Evolutionary conservation across 2,888 invertebrate genomes (phyloP).

Genomic region (Acleris cristana): DNA sequence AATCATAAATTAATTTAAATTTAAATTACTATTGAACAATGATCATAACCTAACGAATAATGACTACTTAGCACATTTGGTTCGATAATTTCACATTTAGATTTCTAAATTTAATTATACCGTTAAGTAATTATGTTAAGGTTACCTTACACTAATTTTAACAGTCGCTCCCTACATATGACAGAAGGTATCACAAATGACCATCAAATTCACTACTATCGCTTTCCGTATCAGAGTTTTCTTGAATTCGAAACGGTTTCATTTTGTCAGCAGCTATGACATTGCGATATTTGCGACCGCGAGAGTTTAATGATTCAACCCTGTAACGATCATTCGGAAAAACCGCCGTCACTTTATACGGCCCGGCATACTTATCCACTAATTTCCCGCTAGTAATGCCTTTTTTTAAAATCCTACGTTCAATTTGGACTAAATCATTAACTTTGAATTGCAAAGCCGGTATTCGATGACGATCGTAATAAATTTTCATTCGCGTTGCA

Average conservation of each 20-base stretch:
- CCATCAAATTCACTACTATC: not conserved
- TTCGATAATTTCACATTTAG: not conserved
- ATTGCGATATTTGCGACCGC: constrained; percentile 28
- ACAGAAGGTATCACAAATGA: not conserved
- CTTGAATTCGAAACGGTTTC: constrained; percentile 24
- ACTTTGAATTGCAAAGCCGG: constrained; percentile 1
- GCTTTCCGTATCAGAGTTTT: constrained; percentile 4
- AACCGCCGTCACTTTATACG: constrained; percentile 21
- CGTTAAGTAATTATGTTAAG: not conserved
- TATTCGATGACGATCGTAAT: constrained; percentile 29
- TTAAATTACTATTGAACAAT: too few species aligned
- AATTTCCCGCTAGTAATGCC: constrained; percentile 36
- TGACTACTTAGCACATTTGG: not conserved
- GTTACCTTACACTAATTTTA: too few species aligned
- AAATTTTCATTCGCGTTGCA: constrained; percentile 16
- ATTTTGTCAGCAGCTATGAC: constrained; percentile 37
- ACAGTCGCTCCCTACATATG: not conserved
- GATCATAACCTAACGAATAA: too few species aligned
- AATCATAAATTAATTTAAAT: not conserved
- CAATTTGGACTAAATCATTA: constrained; percentile 30
- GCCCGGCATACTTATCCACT: too few species aligned
- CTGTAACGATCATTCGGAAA: constrained; percentile 33
- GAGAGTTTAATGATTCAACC: constrained; percentile 18
- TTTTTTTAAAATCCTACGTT: constrained; percentile 33
- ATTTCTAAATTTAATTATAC: not conserved